Base-by-base conservation (phyloP, 2,113 vertebrate species). In the Riparia riparia region DNA sequence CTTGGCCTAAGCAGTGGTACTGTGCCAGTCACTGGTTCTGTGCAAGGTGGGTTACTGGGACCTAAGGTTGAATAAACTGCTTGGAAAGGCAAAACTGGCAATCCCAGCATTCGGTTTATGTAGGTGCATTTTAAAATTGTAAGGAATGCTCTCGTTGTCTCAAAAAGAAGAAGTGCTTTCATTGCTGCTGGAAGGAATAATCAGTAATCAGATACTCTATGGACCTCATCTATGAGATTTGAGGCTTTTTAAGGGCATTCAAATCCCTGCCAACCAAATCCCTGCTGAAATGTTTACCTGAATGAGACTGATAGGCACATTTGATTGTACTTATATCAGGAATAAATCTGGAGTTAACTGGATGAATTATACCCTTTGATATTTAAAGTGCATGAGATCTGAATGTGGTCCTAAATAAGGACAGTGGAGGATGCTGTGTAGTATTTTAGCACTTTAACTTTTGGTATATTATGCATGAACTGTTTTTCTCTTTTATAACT, bases 401-500 rank as follows among this genome's bases (percentile, higher is more conserved):
- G 81, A 82, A 80, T 41, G 50, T 82, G 63, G 26, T 53, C 54
- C 34, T 76, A 65, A 76, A 32, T 72, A 51, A 84, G 57, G 65
- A 37, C n/a, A 89, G 70, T 17, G 80, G 41, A 79, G 78, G 47
- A 65, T 95, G 61, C 72, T 12, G 0, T 91, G 76, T 58, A 91
- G 32, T 73, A 45, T 66, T 92, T 83, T 66, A 89, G 68, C 63
- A 87, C 65, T 82, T 74, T 78, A 78, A 81, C 69, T 66, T 86
- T 14, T 39, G 28, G 9, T 78, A 16, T 81, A 78, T 90, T 77
- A 70, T 34, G 39, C 45, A 66, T 73, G 56, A 89, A 37, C 25
- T 83, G n/a, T 47, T 86, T 80, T 93, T 91, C 84, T 64, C 78
- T 93, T 86, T 63, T 72, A 31, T 88, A 93, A 56, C 65, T 82